These are phyloP conservation scores for Gambusia affinis DNA, from an alignment of 2,113 vertebrate genomes.

Conservation along the genomic window DNA sequence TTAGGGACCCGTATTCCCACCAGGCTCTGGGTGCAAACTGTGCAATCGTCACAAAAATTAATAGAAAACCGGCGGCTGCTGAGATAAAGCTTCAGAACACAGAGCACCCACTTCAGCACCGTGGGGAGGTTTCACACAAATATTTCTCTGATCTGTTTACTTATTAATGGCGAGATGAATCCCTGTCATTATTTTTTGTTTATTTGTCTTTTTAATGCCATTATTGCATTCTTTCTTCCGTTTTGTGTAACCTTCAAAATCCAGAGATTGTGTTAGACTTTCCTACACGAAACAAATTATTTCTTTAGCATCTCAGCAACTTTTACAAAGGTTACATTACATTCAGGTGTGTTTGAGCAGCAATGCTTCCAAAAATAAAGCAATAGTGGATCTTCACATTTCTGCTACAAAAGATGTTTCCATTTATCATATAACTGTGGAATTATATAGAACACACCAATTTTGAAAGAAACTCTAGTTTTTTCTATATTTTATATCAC, in stretches of 20 bases:
- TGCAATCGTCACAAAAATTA: slow-evolving; percentile 35
- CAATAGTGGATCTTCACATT: no score
- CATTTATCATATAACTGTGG: no score
- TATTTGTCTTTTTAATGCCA: background rate
- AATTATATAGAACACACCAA: no score
- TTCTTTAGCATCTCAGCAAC: no score
- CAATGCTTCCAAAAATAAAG: no score
- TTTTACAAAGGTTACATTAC: no score
- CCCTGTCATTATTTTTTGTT: background rate
- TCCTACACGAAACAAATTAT: no score
- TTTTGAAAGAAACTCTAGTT: no score
- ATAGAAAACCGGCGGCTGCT: slow-evolving; percentile 10
- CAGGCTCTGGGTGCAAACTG: slow-evolving; percentile 20
- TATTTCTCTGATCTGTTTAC: background rate
- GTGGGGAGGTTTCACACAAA: background rate
- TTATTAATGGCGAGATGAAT: background rate
- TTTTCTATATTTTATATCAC: no score
- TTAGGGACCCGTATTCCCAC: slow-evolving; percentile 18
- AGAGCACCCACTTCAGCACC: background rate
- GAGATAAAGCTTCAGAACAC: background rate
- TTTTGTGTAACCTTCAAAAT: background rate
- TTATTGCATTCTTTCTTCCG: background rate
- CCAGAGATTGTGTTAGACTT: no score
- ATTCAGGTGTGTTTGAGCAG: no score
- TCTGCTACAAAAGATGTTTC: no score